Percentiles rank a stretch among this genome's conserved stretches.
These are phyloP conservation scores for Bradypus variegatus DNA, from an alignment of 2,797 vertebrate genomes.

Conservation along the genomic window DNA sequence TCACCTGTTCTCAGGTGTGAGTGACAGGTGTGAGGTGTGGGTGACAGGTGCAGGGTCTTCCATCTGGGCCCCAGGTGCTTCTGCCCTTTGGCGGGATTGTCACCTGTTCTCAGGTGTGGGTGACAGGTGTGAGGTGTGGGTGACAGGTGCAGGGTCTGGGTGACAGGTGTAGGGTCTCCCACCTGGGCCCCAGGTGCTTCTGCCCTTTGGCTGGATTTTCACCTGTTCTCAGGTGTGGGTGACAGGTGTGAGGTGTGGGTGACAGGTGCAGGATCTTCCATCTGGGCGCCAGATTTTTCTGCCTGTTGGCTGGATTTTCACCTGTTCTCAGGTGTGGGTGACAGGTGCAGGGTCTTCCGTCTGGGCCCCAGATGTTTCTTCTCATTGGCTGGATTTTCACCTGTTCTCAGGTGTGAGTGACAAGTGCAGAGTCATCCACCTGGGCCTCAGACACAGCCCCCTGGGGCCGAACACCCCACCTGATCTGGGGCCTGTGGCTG, in stretches of 20 bases:
- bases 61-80: background rate
- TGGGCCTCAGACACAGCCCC: background rate
- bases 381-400: background rate
- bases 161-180: no score
- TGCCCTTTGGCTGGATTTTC: background rate
- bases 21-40: background rate
- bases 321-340: background rate
- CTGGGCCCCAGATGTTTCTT: no score
- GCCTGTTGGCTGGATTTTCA: background rate
- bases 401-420: background rate
- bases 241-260: no score
- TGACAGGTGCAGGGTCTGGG: no score
- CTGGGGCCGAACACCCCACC: no score
- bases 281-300: no score
- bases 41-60: background rate
- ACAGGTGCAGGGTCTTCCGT: background rate
- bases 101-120: background rate
- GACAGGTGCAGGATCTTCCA: background rate
- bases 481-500: background rate
- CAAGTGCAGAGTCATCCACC: no score
- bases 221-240: background rate
- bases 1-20: background rate
- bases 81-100: background rate
- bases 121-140: background rate
- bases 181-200: no score